Base-by-base conservation (phyloP, 2,888 invertebrate species). In the Scaeva pyrastri region DNA sequence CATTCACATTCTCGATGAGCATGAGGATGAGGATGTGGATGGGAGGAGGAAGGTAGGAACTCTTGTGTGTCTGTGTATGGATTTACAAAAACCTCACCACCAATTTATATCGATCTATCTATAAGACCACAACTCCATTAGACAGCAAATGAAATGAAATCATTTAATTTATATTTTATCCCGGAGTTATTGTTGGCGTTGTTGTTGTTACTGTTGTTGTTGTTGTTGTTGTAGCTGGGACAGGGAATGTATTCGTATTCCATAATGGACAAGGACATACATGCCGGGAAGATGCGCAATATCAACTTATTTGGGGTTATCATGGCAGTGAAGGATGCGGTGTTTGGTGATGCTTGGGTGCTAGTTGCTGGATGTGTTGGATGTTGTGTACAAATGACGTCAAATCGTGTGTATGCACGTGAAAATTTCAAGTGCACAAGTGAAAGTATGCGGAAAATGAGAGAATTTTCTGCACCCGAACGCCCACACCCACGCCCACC, bases 381-480 rank as follows among this genome's bases (percentile, higher is more conserved):
- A 31, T 43, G 64, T 48, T 71, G 21, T 82, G 36, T 56, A 71
- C 56, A 72, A 64, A 72, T 76, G 81, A 60, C 52, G 68, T 77
- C 66, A 77, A 76, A 77, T 77, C 43, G 72, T 83, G 77, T 73
- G 77, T 68, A 62, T 83, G 82, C 82, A 77, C 72, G 77, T 83
- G 77, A 73, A 77, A 77, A 68, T 73, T 83, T 83, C 82, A 83
- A 83, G 82, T 83, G 77, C 82, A 83, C 52, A 77, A 83, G 82
- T 83, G 82, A 83, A 83, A 83, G 82, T 83, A 68, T 83, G 82
- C 68, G 77, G 77, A 83, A 83, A 83, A 83, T 72, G 72, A 73
- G 77, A 66, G 72, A 83, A 75, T 75, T 80, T 68, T 75, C 55
- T 62, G 39, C 68, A 60, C 64, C 48, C 70, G 11, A 36, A 26